Base-by-base conservation (phyloP, 2,113 vertebrate genomes). In the Corapipo altera region DNA sequence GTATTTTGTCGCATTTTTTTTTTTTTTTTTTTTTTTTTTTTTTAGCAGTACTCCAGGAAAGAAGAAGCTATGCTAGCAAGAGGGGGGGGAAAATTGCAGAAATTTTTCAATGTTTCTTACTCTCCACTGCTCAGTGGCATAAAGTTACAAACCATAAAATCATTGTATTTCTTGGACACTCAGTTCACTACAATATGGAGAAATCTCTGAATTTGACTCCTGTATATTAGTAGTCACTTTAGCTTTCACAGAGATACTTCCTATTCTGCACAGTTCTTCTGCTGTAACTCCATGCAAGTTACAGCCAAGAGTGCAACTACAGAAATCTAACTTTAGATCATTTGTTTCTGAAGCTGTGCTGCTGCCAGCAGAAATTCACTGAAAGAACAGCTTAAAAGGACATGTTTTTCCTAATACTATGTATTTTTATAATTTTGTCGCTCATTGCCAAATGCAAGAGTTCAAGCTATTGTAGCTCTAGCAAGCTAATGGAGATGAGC, bases 321-420 rank as follows among this genome's bases (percentile, higher is more conserved):
- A 94, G 77, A 93, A 75, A 82, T 65, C 62, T 65, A 67, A 80
- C 59, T 94, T 96, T 89, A 93, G 91, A 75, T 41, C 10, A 5
- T 79, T 87, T 85, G 66, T 88, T 80, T 91, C 70, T 54, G 24
- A 91, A 81, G 69, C 44, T 69, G 65, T 52, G 15, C 69, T 92
- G 61, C 48, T 95, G 95, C 70, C 92, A 80, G 57, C 70, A 92
- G 44, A 92, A 84, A 58, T 91, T 54, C 61, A 71, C 72, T 84
- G 73, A 92, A 91, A 95, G 57, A 93, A 74, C 49, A 71, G 48
- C 69, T 91, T 92, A 78, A 73, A 90, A 94, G 80, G 86, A 91
- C 54, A 75, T 22, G 10, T 83, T 95, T 96, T 41, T 93, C 80
- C 76, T 94, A 58, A 72, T 72, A 57, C 61, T 81, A 71, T 18